Base-by-base conservation (phyloP, 1,140 invertebrate genomes). In the Zaprionus ghesquierei region DNA sequence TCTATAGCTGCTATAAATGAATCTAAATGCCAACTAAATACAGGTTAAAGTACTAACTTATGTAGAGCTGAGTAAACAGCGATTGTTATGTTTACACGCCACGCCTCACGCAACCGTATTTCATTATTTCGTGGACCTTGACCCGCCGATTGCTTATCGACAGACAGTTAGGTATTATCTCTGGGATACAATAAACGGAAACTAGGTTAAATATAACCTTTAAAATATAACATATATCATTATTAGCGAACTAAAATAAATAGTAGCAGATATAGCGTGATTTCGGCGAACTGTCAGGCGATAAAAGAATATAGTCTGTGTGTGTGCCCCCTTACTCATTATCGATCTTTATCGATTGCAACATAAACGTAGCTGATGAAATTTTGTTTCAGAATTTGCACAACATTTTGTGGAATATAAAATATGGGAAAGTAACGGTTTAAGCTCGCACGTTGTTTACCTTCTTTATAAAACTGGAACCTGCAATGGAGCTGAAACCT, bases 61-160 rank as follows among this genome's bases (percentile, higher is more conserved):
- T 46, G 18, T 20, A 46, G n/a, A 41, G 18, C 22, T 46, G 41
- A 10, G 41, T 22, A 46, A 46, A 22, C 41, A 46, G 15, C 9
- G 18, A 46, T 46, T 46, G 41, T 46, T 20, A 46, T 46, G 18
- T 46, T 46, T 46, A 46, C 41, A 46, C 41, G 20, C 41, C n/a
- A 41, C 35, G n/a, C 35, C 35, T 41, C 35, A 41, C 35, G 35
- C 35, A 41, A 41, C n/a, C n/a, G 13, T 9, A 38, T 20, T 10
- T 46, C 8, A 4, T 12, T 6, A 12, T 46, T 54, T 55, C n/a
- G n/a, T 53, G 56, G 22, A 61, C 56, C 56, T 51, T 69, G 56
- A 69, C 59, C 65, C 23, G 15, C 27, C 22, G 20, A 56, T 22
- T 18, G 23, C 15, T 62, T 62, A 69, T 69, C 65, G 33, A 13